Base-by-base conservation (phyloP, 2,888 invertebrate species). In the Toxonevra muliebris region DNA sequence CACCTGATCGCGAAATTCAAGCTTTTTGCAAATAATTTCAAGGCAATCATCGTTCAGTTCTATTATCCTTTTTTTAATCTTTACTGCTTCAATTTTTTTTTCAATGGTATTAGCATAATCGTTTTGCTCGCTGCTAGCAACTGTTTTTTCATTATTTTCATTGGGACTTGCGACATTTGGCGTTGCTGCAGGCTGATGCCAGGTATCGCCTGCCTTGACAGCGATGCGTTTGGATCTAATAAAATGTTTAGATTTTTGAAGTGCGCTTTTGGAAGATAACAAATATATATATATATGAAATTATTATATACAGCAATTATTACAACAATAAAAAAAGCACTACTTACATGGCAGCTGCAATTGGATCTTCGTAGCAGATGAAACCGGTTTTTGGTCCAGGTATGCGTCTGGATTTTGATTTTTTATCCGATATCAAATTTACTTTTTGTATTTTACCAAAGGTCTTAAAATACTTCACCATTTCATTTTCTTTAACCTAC, bases 11-110 rank as follows among this genome's bases (percentile, higher is more conserved):
- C 63, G 66, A 1, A 71, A 30, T 11, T n/a, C 43, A 2, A 71
- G 58, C 12, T 52, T 43, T 15, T 68, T 57, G 19, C 59, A 68
- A 61, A 73, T 73, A 15, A 63, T 42, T 15, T 61, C 63, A 11
- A 73, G 42, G 57, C 73, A 73, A 59, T 73, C 72, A 45, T 72
- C 70, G 50, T 72, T 70, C 12, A 73, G 55, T 30, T 19, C 40
- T 20, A 52, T 3, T n/a, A 19, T n/a, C 20, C 30, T 55, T 43
- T 30, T 61, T 13, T 45, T 30, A n/a, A 4, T 12, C 12, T 10
- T 41, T 10, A 15, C 52, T 12, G 30, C 7, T 19, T n/a, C 43
- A 41, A 17, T 67, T 20, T 55, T 57, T 10, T 52, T n/a, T n/a
- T 59, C n/a, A n/a, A n/a, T n/a, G n/a, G n/a, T n/a, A n/a, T n/a